Evolutionary conservation across 2,113 vertebrate genomes (phyloP), one percentile per base, ranked within the genome.

Genomic region (Silurus glanis): DNA sequence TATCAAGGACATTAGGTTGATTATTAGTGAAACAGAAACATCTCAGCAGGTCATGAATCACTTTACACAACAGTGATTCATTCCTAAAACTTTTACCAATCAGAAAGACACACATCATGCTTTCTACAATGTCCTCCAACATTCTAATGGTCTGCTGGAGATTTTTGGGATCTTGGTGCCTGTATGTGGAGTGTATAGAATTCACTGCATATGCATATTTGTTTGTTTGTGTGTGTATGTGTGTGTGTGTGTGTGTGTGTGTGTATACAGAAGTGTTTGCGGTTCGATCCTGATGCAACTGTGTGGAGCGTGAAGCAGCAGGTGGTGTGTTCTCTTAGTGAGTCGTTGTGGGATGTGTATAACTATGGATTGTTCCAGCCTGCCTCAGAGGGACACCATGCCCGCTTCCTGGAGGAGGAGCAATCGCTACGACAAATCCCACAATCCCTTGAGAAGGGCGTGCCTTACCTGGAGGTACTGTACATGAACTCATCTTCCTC

Each of bases 351-450:
- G 94, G 97, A 98, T 0, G 96, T 94, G 25, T 96, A 97, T 75
- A 98, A 98, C 93, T 98, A 98, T 0, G 97, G 97, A 86, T 96
- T 98, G 75, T 98, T 98, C 94, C 97, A 98, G 92, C 97, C 97
- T 0, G 97, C 97, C 64, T 95, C 95, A 84, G 96, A 97, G 0
- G 97, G 97, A 71, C 93, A 96, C 0, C 97, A 97, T 0, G 97
- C 97, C 92, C 97, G 96, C 91, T 98, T 98, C 90, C 93, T 98
- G 91, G 97, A 98, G 87, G 97, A 98, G 90, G 97, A 96, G 91
- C 93, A 95, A 10, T 87, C 94, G 67, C 94, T 98, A 49, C 89
- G 95, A 17, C 96, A 98, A 85, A 96, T 97, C 90, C 94, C 96
- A 17, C 97, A 96, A 88, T 95, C 96, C 87, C 97, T 97, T 16